Conservation (phyloP, 2,113 vertebrate genomes). For the Sigmodon hispidus region DNA sequence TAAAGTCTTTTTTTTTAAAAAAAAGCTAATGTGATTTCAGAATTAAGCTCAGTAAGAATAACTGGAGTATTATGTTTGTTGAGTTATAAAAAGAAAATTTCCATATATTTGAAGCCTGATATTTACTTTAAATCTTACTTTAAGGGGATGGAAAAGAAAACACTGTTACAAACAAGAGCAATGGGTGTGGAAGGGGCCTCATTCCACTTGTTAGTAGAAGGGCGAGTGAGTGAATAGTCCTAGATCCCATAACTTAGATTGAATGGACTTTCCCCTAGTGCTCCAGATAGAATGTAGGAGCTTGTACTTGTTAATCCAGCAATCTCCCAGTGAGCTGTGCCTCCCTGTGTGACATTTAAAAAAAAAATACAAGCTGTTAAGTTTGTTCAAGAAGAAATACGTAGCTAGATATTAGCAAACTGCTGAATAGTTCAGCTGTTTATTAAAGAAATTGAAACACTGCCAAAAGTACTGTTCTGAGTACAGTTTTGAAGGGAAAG, state of each 20-base stretch:
- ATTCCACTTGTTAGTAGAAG: background rate
- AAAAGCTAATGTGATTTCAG: background rate
- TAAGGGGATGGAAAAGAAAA: background rate
- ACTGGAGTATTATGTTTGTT: background rate
- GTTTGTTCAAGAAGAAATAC: background rate
- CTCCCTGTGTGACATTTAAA: background rate
- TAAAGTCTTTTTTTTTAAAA: background rate
- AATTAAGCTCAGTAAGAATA: background rate
- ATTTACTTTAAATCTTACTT: background rate
- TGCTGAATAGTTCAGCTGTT: background rate
- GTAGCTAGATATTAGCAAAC: background rate
- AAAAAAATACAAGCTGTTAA: background rate
- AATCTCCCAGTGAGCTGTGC: background rate
- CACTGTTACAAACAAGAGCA: background rate
- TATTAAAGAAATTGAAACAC: background rate
- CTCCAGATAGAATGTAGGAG: background rate
- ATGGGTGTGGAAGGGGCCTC: background rate
- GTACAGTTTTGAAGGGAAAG: background rate
- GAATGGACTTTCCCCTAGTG: background rate
- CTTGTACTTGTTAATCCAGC: no score
- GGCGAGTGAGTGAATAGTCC: background rate
- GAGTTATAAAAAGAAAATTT: background rate
- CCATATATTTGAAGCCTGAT: no score
- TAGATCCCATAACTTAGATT: background rate
- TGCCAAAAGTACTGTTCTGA: background rate